A percentile compares a stretch with the other conserved stretches of the same genome.
Evolutionary conservation across 2,797 vertebrate species (phyloP).

Genomic region (Poliocrania exsul): DNA sequence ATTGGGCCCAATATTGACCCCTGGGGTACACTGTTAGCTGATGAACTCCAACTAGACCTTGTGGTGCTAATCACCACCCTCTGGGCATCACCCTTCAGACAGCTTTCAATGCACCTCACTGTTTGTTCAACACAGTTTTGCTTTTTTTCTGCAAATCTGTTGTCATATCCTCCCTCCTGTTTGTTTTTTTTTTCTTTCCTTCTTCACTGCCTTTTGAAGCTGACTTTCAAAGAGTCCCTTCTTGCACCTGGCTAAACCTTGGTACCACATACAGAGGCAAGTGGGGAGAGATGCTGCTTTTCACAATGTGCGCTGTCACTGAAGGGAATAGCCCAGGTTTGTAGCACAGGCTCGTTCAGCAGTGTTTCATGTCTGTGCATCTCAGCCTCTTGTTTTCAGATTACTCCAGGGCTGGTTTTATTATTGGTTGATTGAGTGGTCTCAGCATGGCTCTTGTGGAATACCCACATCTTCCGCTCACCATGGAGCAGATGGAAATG

Average conservation of each 20-base stretch:
- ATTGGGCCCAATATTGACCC: neutral
- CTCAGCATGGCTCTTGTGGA: conserved; percentile 39
- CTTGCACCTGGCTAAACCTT: neutral
- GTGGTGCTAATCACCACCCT: neutral
- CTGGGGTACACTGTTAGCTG: neutral
- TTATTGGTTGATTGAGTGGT: conserved; percentile 43
- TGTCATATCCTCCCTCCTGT: neutral
- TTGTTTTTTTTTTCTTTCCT: neutral
- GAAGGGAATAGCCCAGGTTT: neutral
- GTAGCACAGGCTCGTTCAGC: neutral
- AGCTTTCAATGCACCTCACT: neutral
- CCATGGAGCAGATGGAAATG: conserved; percentile 32
- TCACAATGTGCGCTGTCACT: neutral
- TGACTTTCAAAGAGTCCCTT: neutral
- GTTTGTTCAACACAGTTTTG: neutral
- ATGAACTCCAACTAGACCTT: neutral
- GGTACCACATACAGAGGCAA: neutral
- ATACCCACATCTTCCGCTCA: conserved; percentile 9
- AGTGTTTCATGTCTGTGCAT: neutral
- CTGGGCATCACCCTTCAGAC: neutral
- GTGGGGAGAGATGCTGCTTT: neutral
- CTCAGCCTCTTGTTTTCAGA: conserved; percentile 24
- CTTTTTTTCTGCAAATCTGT: neutral
- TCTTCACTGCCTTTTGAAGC: neutral
- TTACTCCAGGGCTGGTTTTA: neutral